Evolutionary conservation across 1,140 invertebrate genomes (phyloP).

Genomic region (Solen grandis): DNA sequence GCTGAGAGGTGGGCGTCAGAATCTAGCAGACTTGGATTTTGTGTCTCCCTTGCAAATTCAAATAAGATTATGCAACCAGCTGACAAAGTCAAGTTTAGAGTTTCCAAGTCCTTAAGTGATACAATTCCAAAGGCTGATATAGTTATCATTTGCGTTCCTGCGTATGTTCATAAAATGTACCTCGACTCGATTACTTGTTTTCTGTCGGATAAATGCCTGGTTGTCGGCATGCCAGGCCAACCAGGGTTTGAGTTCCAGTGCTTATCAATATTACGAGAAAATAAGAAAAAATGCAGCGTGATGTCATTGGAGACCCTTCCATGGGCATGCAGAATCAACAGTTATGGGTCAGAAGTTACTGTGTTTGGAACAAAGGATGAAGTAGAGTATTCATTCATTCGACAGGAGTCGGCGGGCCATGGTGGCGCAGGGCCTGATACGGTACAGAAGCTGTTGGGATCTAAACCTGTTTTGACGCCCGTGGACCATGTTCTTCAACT

Average conservation of each 20-base stretch:
- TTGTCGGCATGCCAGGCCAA: too few relatives aligned
- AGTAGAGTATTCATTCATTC: constrained; percentile 51
- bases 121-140: constrained; percentile 50
- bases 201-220: too few relatives aligned
- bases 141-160: constrained; percentile 62
- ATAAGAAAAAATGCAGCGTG: constrained; percentile 46
- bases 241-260: constrained; percentile 71
- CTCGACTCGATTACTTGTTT: constrained; percentile 59
- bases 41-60: too few relatives aligned
- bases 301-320: too few relatives aligned
- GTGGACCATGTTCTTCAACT: constrained; percentile 62
- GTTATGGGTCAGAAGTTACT: constrained; percentile 67
- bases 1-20: constrained; percentile 63
- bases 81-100: too few relatives aligned
- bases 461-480: constrained; percentile 50
- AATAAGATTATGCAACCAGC: too few relatives aligned
- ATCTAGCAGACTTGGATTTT: too few relatives aligned
- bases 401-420: constrained; percentile 11
- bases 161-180: too few relatives aligned
- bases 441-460: constrained; percentile 59
- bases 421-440: too few relatives aligned
- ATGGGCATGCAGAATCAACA: constrained; percentile 64
- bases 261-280: constrained; percentile 35
- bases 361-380: constrained; percentile 50
- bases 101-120: too few relatives aligned